Evolutionary conservation across 2,888 invertebrate genomes (phyloP).

Genomic region (Spilarctia lutea): DNA sequence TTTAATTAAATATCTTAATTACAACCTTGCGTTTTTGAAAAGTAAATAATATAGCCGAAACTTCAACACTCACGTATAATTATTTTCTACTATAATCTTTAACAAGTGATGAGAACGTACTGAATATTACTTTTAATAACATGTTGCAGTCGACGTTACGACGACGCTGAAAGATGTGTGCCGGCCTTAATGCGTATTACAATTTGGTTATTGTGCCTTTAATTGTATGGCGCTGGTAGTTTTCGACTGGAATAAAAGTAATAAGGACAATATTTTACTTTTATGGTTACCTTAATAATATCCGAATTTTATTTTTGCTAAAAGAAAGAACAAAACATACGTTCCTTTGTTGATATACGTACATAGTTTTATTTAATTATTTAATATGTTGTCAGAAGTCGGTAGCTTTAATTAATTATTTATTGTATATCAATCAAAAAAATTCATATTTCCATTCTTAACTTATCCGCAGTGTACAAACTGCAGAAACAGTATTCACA

Average conservation of each 20-base stretch:
- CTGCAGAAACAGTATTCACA: slow-evolving; percentile 6
- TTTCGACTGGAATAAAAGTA: slow-evolving; percentile 61
- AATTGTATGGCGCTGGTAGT: slow-evolving; percentile 61
- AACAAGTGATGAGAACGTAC: slow-evolving; percentile 24
- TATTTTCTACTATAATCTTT: slow-evolving; percentile 35
- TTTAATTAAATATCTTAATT: slow-evolving; percentile 9
- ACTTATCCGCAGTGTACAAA: neutral
- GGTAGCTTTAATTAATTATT: no score
- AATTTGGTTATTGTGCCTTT: slow-evolving; percentile 69
- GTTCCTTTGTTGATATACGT: neutral
- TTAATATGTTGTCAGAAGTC: neutral
- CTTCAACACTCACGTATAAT: slow-evolving; percentile 35
- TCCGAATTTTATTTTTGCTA: slow-evolving; percentile 47
- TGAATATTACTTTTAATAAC: slow-evolving; percentile 71
- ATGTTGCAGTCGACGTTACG: slow-evolving; percentile 64
- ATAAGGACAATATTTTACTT: slow-evolving; percentile 68
- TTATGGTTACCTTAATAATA: slow-evolving; percentile 62
- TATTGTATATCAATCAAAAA: neutral
- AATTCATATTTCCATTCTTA: neutral
- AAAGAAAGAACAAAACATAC: neutral
- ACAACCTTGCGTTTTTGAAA: slow-evolving; percentile 1
- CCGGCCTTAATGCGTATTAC: slow-evolving; percentile 67
- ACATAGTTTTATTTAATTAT: neutral
- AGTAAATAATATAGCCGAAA: slow-evolving; percentile 15
- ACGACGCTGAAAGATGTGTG: slow-evolving; percentile 66